A percentile compares a stretch with the other conserved stretches of the same genome.
Conservation (phyloP, 2,888 invertebrate genomes). For the Caenorhabditis sulstoni region DNA sequence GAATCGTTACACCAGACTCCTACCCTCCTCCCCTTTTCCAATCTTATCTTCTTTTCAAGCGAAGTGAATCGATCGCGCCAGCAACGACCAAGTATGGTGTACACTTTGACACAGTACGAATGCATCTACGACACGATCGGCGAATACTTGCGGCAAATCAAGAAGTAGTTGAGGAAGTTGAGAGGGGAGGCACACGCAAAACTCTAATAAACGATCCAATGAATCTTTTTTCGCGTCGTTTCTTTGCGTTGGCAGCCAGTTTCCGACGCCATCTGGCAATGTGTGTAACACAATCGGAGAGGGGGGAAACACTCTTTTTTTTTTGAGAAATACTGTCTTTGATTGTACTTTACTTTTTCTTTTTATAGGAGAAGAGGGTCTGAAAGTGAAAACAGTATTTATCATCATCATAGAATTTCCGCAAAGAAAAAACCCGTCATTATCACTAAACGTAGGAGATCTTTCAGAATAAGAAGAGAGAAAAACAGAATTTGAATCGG, state of each 20-base stretch:
- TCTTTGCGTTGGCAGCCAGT: background rate
- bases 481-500: slow-evolving; percentile 3
- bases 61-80: slow-evolving; percentile 60
- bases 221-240: background rate
- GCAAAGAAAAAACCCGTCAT: too few relatives aligned
- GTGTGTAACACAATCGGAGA: too few relatives aligned
- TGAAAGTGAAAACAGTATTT: too few relatives aligned
- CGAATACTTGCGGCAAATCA: slow-evolving; percentile 43
- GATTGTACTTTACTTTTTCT: too few relatives aligned
- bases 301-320: too few relatives aligned
- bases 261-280: too few relatives aligned
- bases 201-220: slow-evolving; percentile 13
- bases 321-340: too few relatives aligned
- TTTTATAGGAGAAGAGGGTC: slow-evolving; percentile 10
- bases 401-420: too few relatives aligned
- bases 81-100: slow-evolving; percentile 58
- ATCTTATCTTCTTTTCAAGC: slow-evolving; percentile 28
- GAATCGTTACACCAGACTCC: slow-evolving; percentile 7
- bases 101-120: slow-evolving; percentile 54
- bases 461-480: too few relatives aligned
- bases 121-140: slow-evolving; percentile 57
- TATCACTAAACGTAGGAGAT: too few relatives aligned
- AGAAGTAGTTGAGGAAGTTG: slow-evolving; percentile 18
- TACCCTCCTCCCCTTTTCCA: background rate
- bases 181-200: background rate